Evolutionary conservation across 2,797 vertebrate species (phyloP).

Genomic region (Bucorvus abyssinicus): DNA sequence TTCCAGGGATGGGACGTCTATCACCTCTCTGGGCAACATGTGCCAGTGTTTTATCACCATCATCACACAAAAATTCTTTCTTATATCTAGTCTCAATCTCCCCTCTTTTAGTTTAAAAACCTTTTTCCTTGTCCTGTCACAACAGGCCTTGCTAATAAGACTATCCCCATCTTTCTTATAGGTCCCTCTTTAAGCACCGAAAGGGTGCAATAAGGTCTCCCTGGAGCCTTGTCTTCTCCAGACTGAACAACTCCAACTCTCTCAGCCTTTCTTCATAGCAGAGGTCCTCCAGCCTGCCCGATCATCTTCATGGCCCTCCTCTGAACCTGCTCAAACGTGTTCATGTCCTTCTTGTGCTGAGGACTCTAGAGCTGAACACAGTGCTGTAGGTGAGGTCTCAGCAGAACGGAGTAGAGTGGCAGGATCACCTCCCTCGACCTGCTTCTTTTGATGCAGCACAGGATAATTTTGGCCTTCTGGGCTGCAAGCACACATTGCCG

Average conservation of each 20-base stretch:
- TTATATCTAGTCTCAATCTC: neutral
- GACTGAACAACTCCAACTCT: neutral
- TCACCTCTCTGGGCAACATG: neutral
- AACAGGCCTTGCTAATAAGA: neutral
- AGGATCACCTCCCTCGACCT: neutral
- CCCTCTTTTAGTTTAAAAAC: neutral
- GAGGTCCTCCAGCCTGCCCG: neutral
- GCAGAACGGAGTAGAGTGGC: rapidly evolving
- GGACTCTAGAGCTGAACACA: rapidly evolving
- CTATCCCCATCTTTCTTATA: neutral
- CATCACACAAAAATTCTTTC: neutral
- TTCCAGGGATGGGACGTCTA: neutral
- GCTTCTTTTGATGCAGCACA: neutral
- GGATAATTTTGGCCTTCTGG: neutral
- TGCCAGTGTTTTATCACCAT: neutral
- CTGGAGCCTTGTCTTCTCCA: neutral
- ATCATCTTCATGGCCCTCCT: neutral
- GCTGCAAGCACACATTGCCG: rapidly evolving
- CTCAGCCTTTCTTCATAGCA: neutral
- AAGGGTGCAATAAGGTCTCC: neutral
- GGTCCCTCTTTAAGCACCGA: neutral
- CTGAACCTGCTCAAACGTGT: rapidly evolving
- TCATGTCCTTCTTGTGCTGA: neutral
- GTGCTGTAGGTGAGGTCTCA: neutral
- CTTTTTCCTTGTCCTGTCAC: rapidly evolving